phyloP scores from a whole-genome alignment of 1,140 invertebrate genomes.

The Centruroides sculpturatus region DNA sequence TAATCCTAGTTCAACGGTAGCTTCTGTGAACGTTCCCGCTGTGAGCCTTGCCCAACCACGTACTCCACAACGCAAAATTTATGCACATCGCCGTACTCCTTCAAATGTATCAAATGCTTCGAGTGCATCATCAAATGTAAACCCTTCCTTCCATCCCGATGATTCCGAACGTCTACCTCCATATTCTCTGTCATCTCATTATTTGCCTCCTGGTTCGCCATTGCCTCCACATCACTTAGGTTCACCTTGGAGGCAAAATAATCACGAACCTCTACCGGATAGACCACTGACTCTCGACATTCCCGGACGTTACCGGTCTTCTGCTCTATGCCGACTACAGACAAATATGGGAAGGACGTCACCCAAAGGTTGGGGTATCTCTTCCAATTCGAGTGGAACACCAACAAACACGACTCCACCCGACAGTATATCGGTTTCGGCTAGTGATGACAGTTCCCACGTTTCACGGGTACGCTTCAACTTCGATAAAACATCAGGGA shows the following conservation, averaged over 20 bases:
- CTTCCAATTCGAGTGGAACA: slow-evolving; percentile 33
- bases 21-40: not conserved
- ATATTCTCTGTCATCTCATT: not conserved
- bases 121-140: slow-evolving; percentile 39
- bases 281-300: slow-evolving; percentile 53
- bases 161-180: slow-evolving; percentile 37
- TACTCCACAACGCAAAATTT: slow-evolving; percentile 22
- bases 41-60: slow-evolving; percentile 11
- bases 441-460: slow-evolving; percentile 69
- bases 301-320: slow-evolving; percentile 24
- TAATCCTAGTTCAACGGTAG: slow-evolving; percentile 19
- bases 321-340: slow-evolving; percentile 1
- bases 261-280: slow-evolving; percentile 31
- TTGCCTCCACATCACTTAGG: not conserved
- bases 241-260: slow-evolving; percentile 3
- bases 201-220: not conserved
- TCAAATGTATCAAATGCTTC: slow-evolving; percentile 52
- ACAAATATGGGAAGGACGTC: not conserved
- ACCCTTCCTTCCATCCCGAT: slow-evolving; percentile 47
- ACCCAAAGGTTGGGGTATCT: not conserved
- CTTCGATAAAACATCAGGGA: slow-evolving; percentile 46
- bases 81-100: slow-evolving; percentile 44
- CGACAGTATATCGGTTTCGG: slow-evolving; percentile 43
- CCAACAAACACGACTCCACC: slow-evolving; percentile 71
- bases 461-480: slow-evolving; percentile 60